These are phyloP conservation scores for Brachionus plicatilis DNA, from an alignment of 1,140 invertebrate genomes.

Conservation along the genomic window DNA sequence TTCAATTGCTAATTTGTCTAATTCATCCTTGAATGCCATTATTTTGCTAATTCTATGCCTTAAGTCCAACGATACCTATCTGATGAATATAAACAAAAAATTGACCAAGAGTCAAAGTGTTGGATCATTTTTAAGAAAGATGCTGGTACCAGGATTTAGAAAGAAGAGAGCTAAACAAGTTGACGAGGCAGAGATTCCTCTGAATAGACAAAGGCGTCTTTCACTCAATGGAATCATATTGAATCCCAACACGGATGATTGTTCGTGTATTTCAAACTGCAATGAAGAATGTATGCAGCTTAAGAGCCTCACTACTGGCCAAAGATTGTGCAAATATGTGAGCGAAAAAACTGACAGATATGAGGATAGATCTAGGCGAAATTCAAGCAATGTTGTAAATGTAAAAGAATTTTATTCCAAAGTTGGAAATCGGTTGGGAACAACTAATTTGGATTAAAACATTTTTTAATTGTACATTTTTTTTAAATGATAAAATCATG, in stretches of 20 bases:
- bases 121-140: background rate
- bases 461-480: background rate
- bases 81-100: slow-evolving; percentile 8
- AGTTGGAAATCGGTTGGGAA: slow-evolving; percentile 30
- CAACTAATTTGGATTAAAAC: background rate
- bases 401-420: slow-evolving; percentile 37
- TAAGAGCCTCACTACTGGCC: background rate
- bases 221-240: background rate
- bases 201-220: background rate
- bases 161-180: background rate
- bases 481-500: background rate
- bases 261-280: background rate
- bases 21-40: slow-evolving; percentile 9
- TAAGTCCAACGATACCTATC: slow-evolving; percentile 9
- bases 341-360: background rate
- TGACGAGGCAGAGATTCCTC: background rate
- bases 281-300: slow-evolving; percentile 22
- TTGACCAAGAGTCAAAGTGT: background rate
- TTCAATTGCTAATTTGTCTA: slow-evolving; percentile 5
- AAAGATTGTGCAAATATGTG: background rate
- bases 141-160: background rate
- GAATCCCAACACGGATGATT: background rate
- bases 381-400: background rate
- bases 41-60: slow-evolving; percentile 7
- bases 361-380: background rate